Conservation (phyloP, 2,113 vertebrate genomes). For the Hystrix brachyura region DNA sequence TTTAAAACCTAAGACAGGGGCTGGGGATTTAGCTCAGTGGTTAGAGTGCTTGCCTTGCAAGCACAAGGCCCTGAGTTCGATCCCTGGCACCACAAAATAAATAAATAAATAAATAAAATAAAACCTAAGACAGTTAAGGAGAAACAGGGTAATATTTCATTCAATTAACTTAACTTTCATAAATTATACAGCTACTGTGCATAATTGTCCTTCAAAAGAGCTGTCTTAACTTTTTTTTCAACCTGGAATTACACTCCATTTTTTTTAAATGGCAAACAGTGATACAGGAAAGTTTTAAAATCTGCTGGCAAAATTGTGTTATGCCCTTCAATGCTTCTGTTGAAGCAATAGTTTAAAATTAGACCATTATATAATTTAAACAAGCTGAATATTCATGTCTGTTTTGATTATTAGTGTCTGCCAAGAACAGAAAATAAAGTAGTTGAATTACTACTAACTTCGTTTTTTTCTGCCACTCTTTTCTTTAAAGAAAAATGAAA, state of each 20-base stretch:
- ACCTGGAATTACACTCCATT: background rate
- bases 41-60: no score
- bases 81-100: no score
- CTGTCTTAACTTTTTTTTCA: background rate
- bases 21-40: no score
- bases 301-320: background rate
- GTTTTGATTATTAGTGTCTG: background rate
- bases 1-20: background rate
- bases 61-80: no score
- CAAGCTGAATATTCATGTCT: background rate
- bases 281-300: background rate
- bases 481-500: conserved; percentile 21
- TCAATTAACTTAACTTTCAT: background rate
- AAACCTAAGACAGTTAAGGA: background rate
- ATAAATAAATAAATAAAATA: background rate
- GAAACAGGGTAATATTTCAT: background rate
- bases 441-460: background rate
- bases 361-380: background rate
- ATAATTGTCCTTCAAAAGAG: background rate
- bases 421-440: background rate
- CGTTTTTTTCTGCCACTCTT: background rate
- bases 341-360: background rate
- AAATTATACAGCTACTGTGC: background rate
- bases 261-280: background rate
- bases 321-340: background rate